Evolutionary conservation across 2,797 vertebrate species (phyloP).

Genomic region (Pelobates cultripes): DNA sequence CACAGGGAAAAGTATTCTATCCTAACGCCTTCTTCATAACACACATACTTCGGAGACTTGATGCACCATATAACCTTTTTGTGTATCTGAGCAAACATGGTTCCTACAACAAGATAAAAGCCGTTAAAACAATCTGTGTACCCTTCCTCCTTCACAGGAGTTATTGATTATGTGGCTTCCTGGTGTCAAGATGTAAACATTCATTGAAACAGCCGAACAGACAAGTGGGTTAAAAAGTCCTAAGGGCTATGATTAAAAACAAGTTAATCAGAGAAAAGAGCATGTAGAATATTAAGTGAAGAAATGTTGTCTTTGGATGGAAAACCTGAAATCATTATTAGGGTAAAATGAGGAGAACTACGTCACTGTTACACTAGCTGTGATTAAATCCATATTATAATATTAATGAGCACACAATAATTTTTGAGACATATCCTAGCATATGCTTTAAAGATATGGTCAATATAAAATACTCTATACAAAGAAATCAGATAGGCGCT

Average conservation of each 20-base stretch:
- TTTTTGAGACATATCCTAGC: no score
- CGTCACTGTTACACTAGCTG: no score
- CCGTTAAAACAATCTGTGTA: slow-evolving; percentile 41
- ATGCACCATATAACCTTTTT: slow-evolving; percentile 15
- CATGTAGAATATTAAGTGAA: background rate
- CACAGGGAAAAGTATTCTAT: slow-evolving; percentile 5
- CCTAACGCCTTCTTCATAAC: slow-evolving; percentile 7
- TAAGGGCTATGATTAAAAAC: slow-evolving; percentile 25
- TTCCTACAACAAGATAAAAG: slow-evolving; percentile 54
- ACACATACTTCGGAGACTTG: slow-evolving; percentile 21
- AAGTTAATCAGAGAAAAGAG: slow-evolving; percentile 2
- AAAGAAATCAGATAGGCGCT: no score
- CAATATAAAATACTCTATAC: no score
- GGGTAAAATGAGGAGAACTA: no score
- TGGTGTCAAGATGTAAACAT: background rate
- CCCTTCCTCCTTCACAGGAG: slow-evolving; percentile 54
- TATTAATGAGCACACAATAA: no score
- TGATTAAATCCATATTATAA: no score
- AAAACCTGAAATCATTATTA: background rate
- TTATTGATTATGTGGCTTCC: slow-evolving; percentile 54
- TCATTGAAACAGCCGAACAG: slow-evolving; percentile 25
- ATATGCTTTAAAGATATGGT: no score
- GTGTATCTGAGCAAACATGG: slow-evolving; percentile 21
- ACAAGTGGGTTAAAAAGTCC: slow-evolving; percentile 9
- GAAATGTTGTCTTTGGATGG: background rate